phyloP scores from a whole-genome alignment of 2,113 vertebrate species.

The Xenus cinereus region DNA sequence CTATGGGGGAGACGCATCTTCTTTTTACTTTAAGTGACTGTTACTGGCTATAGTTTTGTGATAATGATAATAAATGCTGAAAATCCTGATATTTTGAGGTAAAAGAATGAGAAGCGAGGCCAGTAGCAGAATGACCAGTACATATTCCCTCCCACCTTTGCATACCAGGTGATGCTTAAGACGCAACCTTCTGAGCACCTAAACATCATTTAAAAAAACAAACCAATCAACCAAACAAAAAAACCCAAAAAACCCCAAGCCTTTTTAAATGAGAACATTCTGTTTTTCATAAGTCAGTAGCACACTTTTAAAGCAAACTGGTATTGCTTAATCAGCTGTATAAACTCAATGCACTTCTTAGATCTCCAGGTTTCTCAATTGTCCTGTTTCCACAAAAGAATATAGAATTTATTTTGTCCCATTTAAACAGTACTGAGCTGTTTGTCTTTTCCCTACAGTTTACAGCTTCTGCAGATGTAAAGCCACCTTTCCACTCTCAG shows the following conservation, averaged over 20 bases:
- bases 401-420: not conserved
- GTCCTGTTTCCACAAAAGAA: not conserved
- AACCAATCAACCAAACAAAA: too few relatives aligned
- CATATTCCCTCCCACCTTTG: not conserved
- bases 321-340: not conserved
- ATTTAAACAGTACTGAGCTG: not conserved
- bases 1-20: accelerated
- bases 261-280: not conserved
- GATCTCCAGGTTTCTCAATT: not conserved
- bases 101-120: not conserved
- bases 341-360: not conserved
- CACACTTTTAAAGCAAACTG: not conserved
- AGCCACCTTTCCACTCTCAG: not conserved
- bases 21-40: not conserved
- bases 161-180: not conserved
- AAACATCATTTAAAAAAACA: not conserved
- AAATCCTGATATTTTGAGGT: not conserved
- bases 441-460: not conserved
- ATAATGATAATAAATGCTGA: not conserved
- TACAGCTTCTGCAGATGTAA: not conserved
- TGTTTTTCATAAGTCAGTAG: not conserved
- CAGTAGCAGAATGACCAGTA: not conserved
- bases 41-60: not conserved
- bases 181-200: not conserved
- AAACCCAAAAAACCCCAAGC: not conserved